These are phyloP conservation scores for Oscheius sp. DNA, from an alignment of 2,888 invertebrate genomes.

Conservation along the genomic window DNA sequence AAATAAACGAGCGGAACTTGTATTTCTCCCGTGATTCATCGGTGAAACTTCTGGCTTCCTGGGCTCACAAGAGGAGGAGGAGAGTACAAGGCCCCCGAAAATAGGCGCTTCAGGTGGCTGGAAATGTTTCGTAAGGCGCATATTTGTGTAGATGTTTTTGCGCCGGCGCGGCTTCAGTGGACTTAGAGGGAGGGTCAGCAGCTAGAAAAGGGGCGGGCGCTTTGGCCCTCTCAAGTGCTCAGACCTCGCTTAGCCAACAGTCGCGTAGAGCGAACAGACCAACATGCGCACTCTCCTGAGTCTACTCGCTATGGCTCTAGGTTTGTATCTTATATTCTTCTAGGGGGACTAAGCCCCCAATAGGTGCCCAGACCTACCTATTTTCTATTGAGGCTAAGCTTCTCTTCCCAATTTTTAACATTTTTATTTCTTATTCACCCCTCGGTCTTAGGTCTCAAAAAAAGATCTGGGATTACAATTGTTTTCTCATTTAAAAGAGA, in stretches of 20 bases:
- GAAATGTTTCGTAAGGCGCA: conserved; percentile 27
- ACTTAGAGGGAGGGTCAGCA: conserved; percentile 29
- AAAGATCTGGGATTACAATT: too few species aligned
- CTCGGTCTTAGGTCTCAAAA: too few species aligned
- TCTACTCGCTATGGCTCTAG: conserved; percentile 18
- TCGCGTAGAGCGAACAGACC: conserved; percentile 23
- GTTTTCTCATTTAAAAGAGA: not conserved
- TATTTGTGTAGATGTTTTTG: conserved; percentile 30
- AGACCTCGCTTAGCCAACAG: conserved; percentile 27
- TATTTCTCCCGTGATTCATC: conserved; percentile 4
- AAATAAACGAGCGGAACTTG: conserved; percentile 9
- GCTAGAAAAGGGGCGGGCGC: conserved; percentile 27
- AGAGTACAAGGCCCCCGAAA: not conserved
- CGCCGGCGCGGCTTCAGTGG: conserved; percentile 28
- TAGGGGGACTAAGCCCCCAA: too few species aligned
- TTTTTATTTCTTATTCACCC: too few species aligned
- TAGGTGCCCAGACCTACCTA: too few species aligned
- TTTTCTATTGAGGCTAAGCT: too few species aligned
- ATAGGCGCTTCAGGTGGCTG: conserved; percentile 16
- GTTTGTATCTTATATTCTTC: conserved; percentile 9
- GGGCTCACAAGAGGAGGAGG: not conserved
- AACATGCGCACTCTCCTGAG: conserved; percentile 14
- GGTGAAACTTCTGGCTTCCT: not conserved
- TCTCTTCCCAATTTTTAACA: too few species aligned
- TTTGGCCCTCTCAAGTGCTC: conserved; percentile 29